Base-by-base conservation (phyloP, 2,888 invertebrate species). In the Tenthredo distinguenda region DNA sequence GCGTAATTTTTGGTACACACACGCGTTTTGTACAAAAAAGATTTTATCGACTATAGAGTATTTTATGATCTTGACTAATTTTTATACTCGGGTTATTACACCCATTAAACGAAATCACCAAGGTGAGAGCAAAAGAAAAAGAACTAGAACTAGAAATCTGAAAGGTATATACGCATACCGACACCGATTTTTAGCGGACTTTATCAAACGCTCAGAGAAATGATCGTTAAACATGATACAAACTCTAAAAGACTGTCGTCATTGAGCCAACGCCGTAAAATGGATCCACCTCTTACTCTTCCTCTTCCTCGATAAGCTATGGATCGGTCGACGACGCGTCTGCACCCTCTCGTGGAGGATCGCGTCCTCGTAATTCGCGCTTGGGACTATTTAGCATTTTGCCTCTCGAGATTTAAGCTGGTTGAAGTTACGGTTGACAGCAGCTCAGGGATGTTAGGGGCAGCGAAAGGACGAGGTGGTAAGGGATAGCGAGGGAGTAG, bases 371-470 rank as follows among this genome's bases (percentile, higher is more conserved):
- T 81, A 81, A 81, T 81, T 81, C 81, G 81, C 81, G 81, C 81
- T 81, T 37, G 81, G 62, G 81, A 81, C 81, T 81, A 90, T 89
- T 89, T 89, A 89, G 86, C 86, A 71, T 62, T 85, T 58, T 79
- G 72, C 82, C 72, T 84, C 86, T 84, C 85, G 79, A 87, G 87
- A 90, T 89, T 90, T 87, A 84, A 77, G 43, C 55, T 74, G 72
- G 85, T 86, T 87, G 85, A 86, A 88, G 86, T 90, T 87, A 88
- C 86, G 72, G 86, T 86, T 87, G 88, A 89, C 89, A 87, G 86
- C 65, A 83, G 86, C 55, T 81, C 86, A 76, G 58, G 68, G 85
- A 84, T 81, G 84, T 86, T 82, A 62, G 85, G 79, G 31, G 83
- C 58, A 86, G 85, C 79, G 18, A 84, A 72, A 12, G 79, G 50